Evolutionary conservation across 2,888 invertebrate genomes (phyloP), one percentile per base, ranked within the genome.

Genomic region (Ophraella communa): DNA sequence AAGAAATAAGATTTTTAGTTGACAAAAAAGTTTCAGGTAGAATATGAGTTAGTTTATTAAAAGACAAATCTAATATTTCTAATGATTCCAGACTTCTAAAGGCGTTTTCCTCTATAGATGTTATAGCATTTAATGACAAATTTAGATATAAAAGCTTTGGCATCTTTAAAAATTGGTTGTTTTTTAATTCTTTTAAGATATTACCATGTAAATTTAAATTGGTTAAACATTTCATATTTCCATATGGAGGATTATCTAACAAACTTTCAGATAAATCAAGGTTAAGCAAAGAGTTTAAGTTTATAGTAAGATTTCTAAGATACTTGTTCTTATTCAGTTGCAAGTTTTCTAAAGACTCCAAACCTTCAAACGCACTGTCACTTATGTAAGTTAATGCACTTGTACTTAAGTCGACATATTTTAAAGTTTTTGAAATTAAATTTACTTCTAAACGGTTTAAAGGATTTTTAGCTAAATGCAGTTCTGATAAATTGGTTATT

Each of bases 61-160:
- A 87, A 0, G 92, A 91, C 67, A 92, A 79, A 79, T 92, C 90
- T 54, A 92, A 80, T 65, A 83, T 79, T 71, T 86, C 86, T 4
- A 92, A 77, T 67, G 85, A 82, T 66, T 80, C 81, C 2, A 92
- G 76, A 10, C 85, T 86, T 51, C 81, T 81, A 77, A 92, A 92
- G 0, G 89, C 87, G 67, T 87, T 86, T 58, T 81, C 79, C 69
- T 87, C 87, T 21, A 92, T 76, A 0, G 82, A 83, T 8, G 85
- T 86, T 44, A 92, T 85, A 17, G 87, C 86, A 79, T 92, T 92
- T 45, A 85, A 84, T 0, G 91, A 89, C 39, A 92, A 77, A 77
- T 90, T 89, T 14, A 92, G 77, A 60, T 84, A 80, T 73, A 87
- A 85, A 45, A 92, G 77, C 69, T 85, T 83, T 3, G 85, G 82